Evolutionary conservation across 2,888 invertebrate species (phyloP).

Genomic region (Epicampocera succincta): DNA sequence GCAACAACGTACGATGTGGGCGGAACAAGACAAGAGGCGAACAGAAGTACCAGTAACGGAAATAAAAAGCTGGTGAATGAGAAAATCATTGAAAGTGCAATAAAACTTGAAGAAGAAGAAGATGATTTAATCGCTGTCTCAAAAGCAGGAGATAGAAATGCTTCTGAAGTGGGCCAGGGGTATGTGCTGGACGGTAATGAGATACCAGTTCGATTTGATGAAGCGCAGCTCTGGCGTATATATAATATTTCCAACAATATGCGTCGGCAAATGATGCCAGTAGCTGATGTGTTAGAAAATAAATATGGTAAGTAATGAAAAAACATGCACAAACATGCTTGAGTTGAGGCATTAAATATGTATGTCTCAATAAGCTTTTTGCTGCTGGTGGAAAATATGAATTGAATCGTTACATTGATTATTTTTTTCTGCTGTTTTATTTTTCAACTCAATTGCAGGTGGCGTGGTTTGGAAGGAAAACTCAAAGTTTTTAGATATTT

Average conservation of each 20-base stretch:
- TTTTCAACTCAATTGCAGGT: too few relatives aligned
- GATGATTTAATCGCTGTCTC: not conserved
- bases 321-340: not conserved
- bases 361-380: not conserved
- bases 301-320: conserved; percentile 73
- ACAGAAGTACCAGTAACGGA: conserved; percentile 70
- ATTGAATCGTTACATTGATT: conserved; percentile 32
- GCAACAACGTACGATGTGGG: conserved; percentile 66
- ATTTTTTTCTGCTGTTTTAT: conserved; percentile 29
- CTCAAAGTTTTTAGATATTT: conserved; percentile 84
- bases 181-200: conserved; percentile 73
- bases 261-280: conserved; percentile 70
- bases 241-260: conserved; percentile 77
- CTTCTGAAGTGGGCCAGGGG: not conserved
- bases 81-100: conserved; percentile 62
- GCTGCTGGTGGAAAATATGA: not conserved
- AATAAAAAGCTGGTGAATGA: conserved; percentile 72
- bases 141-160: not conserved
- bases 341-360: not conserved
- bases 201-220: conserved; percentile 77
- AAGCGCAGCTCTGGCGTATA: conserved; percentile 79
- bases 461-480: conserved; percentile 81
- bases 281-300: conserved; percentile 75
- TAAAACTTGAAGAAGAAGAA: conserved; percentile 20
- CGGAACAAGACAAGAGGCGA: conserved; percentile 60